These are phyloP conservation scores for Rhinogobio ventralis DNA, from an alignment of 2,797 vertebrate species.

Conservation along the genomic window DNA sequence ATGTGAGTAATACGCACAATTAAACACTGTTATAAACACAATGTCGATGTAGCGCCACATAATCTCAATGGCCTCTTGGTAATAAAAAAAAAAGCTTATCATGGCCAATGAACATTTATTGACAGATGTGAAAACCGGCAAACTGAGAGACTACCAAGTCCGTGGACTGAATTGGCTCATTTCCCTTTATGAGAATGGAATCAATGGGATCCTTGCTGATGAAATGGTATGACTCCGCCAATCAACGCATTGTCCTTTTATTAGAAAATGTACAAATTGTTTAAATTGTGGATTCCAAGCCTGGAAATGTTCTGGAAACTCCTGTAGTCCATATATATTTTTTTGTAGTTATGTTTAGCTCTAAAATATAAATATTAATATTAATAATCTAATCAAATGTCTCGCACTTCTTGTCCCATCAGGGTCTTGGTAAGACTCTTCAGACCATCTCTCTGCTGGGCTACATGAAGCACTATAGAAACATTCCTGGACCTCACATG, in stretches of 20 bases:
- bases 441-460: conserved; percentile 98
- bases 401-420: conserved; percentile 1
- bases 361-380: too few species aligned
- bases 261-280: too few species aligned
- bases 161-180: conserved; percentile 98
- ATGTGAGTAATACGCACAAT: conserved; percentile 78
- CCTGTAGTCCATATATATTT: neutral
- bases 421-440: conserved; percentile 97
- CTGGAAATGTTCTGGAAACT: neutral
- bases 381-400: too few species aligned
- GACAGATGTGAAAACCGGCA: conserved; percentile 92
- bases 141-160: conserved; percentile 95
- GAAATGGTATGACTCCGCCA: conserved; percentile 87
- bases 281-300: neutral
- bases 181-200: conserved; percentile 97
- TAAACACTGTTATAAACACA: neutral
- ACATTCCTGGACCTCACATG: conserved; percentile 98
- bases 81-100: neutral
- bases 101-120: neutral
- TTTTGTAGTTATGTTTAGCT: neutral
- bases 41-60: neutral
- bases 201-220: conserved; percentile 98
- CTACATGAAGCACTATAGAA: conserved; percentile 99
- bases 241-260: too few species aligned
- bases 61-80: neutral